Evolutionary conservation across 2,113 vertebrate species (phyloP).

Genomic region (Scalopus aquaticus): DNA sequence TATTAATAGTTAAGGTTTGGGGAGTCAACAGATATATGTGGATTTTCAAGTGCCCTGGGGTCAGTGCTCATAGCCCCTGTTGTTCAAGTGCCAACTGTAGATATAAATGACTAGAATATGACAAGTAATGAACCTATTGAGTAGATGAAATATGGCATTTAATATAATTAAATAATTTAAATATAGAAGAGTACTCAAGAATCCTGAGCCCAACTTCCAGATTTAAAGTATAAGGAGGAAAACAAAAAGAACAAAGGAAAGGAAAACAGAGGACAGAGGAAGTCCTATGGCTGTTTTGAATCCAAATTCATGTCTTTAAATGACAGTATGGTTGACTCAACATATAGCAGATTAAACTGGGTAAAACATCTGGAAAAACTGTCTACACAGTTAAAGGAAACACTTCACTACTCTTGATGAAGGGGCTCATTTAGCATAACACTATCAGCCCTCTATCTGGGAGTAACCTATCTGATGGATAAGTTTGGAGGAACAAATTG

Average conservation of each 20-base stretch:
- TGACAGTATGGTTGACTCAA: neutral
- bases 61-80: neutral
- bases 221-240: neutral
- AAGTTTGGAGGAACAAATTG: neutral
- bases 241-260: neutral
- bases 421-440: neutral
- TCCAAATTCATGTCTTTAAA: neutral
- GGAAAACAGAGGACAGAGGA: neutral
- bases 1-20: neutral
- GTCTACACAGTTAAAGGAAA: neutral
- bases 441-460: neutral
- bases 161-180: conserved; percentile 34
- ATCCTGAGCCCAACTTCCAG: neutral
- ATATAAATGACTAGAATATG: neutral
- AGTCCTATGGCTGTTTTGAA: neutral
- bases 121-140: neutral
- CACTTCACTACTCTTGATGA: neutral
- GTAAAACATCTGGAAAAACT: neutral
- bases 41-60: neutral
- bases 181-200: neutral
- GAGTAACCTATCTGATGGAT: neutral
- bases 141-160: neutral
- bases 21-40: neutral
- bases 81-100: neutral
- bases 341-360: neutral